phyloP scores from a whole-genome alignment of 1,140 invertebrate species.

The Orussus abietinus region DNA sequence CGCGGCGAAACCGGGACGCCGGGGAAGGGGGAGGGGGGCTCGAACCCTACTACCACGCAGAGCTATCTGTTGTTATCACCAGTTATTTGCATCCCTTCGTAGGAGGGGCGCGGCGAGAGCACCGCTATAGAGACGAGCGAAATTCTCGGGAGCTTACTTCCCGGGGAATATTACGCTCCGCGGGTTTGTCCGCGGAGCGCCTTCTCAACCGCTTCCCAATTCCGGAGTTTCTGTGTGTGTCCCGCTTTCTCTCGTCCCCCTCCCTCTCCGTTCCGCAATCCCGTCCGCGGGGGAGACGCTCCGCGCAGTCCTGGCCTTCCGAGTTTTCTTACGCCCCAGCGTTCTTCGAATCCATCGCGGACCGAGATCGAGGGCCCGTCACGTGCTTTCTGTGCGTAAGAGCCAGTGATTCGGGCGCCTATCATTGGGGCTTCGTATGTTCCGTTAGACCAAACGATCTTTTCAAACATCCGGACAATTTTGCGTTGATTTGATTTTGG shows the following conservation, averaged over 20 bases:
- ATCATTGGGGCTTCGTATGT: too few species aligned
- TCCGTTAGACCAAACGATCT: too few species aligned
- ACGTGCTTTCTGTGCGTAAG: too few species aligned
- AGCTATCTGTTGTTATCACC: slow-evolving; percentile 52
- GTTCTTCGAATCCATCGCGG: slow-evolving; percentile 10
- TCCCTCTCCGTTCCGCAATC: slow-evolving; percentile 9
- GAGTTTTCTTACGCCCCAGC: slow-evolving; percentile 42
- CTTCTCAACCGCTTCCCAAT: slow-evolving; percentile 28
- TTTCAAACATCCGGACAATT: too few species aligned
- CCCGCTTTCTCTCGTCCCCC: not conserved
- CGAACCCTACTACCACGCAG: slow-evolving; percentile 13
- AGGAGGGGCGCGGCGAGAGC: slow-evolving; percentile 21
- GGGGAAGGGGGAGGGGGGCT: slow-evolving; percentile 2
- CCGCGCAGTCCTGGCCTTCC: slow-evolving; percentile 42
- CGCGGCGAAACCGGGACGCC: not conserved
- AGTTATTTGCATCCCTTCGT: slow-evolving; percentile 50
- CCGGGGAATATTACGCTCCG: slow-evolving; percentile 39
- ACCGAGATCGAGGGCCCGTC: too few species aligned
- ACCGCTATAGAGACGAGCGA: slow-evolving; percentile 19
- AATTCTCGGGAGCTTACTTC: slow-evolving; percentile 48
- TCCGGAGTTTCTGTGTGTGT: slow-evolving; percentile 19
- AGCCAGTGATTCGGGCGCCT: too few species aligned
- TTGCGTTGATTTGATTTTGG: too few species aligned
- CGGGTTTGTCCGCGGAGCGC: slow-evolving; percentile 13
- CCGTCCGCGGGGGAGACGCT: slow-evolving; percentile 24